These are phyloP conservation scores for Malacoraja senta DNA, from an alignment of 2,797 vertebrate species.

Conservation along the genomic window DNA sequence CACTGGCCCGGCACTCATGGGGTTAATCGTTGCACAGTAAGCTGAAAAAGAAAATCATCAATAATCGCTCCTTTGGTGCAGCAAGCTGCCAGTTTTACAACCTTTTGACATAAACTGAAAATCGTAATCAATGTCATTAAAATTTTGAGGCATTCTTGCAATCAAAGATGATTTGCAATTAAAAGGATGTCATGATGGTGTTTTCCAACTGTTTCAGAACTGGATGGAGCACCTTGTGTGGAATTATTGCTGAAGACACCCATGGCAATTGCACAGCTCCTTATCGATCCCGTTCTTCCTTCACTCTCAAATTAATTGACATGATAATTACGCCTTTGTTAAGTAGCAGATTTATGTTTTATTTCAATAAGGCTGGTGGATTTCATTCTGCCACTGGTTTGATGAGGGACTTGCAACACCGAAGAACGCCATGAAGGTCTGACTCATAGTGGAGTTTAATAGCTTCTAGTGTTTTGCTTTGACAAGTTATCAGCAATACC, in stretches of 20 bases:
- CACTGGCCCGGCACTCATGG: constrained; percentile 12
- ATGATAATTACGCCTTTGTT: not conserved
- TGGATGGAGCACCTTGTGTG: not conserved
- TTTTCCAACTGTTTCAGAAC: not conserved
- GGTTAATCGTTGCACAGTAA: constrained; percentile 24
- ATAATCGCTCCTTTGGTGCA: constrained; percentile 12
- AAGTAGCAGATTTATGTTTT: too few relatives aligned
- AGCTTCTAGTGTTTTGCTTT: not conserved
- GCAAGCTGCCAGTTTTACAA: not conserved
- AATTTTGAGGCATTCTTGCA: not conserved
- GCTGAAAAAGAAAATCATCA: not conserved
- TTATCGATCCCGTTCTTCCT: constrained; percentile 1
- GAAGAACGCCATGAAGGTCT: not conserved
- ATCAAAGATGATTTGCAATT: not conserved
- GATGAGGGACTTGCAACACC: too few relatives aligned
- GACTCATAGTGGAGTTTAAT: not conserved
- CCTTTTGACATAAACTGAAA: not conserved
- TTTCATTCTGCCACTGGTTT: not conserved
- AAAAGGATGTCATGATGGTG: not conserved
- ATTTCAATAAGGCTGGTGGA: not conserved
- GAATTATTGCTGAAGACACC: not conserved
- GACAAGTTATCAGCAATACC: not conserved
- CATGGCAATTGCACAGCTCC: not conserved
- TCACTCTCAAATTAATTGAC: not conserved
- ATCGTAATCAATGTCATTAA: constrained; percentile 1